Percentiles rank a stretch among this genome's conserved stretches.
Evolutionary conservation across 2,797 vertebrate genomes (phyloP).

Genomic region (Ibycter americanus): DNA sequence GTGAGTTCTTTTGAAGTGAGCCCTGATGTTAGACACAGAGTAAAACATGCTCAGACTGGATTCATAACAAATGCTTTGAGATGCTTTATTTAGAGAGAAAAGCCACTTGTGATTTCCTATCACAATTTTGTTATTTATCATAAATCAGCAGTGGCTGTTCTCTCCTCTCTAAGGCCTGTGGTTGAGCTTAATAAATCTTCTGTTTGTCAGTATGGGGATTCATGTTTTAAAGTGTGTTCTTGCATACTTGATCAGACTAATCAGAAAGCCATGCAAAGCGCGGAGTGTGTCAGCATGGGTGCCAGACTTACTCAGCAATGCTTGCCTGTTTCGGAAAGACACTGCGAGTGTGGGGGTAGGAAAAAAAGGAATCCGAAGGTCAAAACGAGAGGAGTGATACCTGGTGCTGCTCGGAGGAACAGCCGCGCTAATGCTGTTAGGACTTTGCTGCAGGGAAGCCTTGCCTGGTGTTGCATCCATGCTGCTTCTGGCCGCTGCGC

Average conservation of each 20-base stretch:
- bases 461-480: constrained; percentile 24
- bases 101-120: constrained; percentile 78
- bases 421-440: neutral
- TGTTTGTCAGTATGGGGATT: constrained; percentile 65
- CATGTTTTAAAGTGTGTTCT: constrained; percentile 67
- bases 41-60: constrained; percentile 72
- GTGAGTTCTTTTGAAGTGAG: constrained; percentile 74
- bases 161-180: constrained; percentile 65
- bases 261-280: constrained; percentile 48
- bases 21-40: constrained; percentile 70
- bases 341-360: neutral
- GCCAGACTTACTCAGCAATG: constrained; percentile 55
- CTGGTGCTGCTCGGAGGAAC: constrained; percentile 14
- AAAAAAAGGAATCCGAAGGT: constrained; percentile 8
- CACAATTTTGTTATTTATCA: constrained; percentile 78
- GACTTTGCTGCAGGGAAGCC: constrained; percentile 57
- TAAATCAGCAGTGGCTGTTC: constrained; percentile 70
- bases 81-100: constrained; percentile 78
- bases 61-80: constrained; percentile 76
- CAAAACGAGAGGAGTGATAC: constrained; percentile 9
- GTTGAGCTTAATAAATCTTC: constrained; percentile 69
- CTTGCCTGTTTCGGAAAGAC: constrained; percentile 37
- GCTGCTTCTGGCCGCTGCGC: constrained; percentile 14
- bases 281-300: constrained; percentile 49
- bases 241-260: constrained; percentile 74